Percentiles rank a stretch among this genome's conserved stretches.
These are phyloP conservation scores for Smittia aterrima DNA, from an alignment of 2,888 invertebrate genomes.

Conservation along the genomic window DNA sequence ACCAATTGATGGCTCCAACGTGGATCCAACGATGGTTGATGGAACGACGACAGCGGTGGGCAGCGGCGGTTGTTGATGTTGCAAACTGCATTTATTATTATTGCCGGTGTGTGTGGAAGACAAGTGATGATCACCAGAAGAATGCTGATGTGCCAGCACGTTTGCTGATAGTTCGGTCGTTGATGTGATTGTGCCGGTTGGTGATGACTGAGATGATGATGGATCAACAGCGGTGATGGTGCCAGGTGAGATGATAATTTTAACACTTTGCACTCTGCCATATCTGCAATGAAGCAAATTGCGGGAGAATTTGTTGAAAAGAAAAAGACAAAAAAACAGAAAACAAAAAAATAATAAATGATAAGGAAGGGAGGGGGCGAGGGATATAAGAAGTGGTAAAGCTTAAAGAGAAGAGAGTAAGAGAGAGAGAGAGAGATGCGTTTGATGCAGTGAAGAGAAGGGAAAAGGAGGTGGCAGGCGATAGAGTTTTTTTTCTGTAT, in stretches of 20 bases:
- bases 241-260: conserved; percentile 67
- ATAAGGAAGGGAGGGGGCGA: neutral
- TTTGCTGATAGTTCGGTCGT: conserved; percentile 4
- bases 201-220: conserved; percentile 44
- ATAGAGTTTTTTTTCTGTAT: too few relatives aligned
- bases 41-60: neutral
- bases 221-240: conserved; percentile 24
- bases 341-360: neutral
- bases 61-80: neutral
- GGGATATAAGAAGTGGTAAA: neutral
- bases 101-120: conserved; percentile 25
- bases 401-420: neutral
- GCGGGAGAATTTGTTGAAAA: conserved; percentile 40
- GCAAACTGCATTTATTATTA: conserved; percentile 7
- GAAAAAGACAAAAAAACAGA: conserved; percentile 30
- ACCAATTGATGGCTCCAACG: conserved; percentile 12
- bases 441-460: neutral
- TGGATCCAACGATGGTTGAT: conserved; percentile 20
- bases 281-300: conserved; percentile 64
- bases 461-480: too few relatives aligned
- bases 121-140: conserved; percentile 28
- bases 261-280: conserved; percentile 97
- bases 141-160: neutral
- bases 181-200: conserved; percentile 42
- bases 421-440: neutral